These are phyloP conservation scores for Cydia fagiglandana DNA, from an alignment of 1,140 invertebrate species.

Conservation along the genomic window DNA sequence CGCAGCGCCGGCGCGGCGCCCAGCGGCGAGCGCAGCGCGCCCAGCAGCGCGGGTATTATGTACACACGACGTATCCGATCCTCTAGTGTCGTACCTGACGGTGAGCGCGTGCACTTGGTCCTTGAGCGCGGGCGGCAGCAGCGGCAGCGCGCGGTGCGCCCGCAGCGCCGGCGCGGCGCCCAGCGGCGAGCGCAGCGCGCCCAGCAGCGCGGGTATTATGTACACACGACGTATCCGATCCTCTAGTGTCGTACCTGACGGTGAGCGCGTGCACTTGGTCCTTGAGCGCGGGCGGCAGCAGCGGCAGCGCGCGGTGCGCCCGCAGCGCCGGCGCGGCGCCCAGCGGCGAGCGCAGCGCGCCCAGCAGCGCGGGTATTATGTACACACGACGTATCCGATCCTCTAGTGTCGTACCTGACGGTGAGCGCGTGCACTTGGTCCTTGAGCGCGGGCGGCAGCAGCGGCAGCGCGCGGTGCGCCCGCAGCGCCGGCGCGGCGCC, in stretches of 20 bases:
- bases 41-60: conserved; percentile 80
- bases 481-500: conserved; percentile 83
- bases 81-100: conserved; percentile 50
- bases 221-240: too few relatives aligned
- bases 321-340: conserved; percentile 83
- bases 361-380: conserved; percentile 80
- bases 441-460: conserved; percentile 75
- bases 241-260: conserved; percentile 50
- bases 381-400: too few relatives aligned
- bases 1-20: conserved; percentile 83
- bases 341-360: conserved; percentile 84
- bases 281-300: conserved; percentile 75
- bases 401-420: conserved; percentile 50
- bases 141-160: conserved; percentile 81
- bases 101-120: conserved; percentile 71
- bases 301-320: conserved; percentile 81
- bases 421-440: conserved; percentile 71
- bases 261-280: conserved; percentile 71
- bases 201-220: conserved; percentile 80
- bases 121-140: conserved; percentile 75
- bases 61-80: too few relatives aligned
- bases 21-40: conserved; percentile 84
- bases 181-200: conserved; percentile 84
- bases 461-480: conserved; percentile 81
- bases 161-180: conserved; percentile 83